Evolutionary conservation across 2,113 vertebrate species (phyloP).

Genomic region (Cyphomyrus discorhynchus): DNA sequence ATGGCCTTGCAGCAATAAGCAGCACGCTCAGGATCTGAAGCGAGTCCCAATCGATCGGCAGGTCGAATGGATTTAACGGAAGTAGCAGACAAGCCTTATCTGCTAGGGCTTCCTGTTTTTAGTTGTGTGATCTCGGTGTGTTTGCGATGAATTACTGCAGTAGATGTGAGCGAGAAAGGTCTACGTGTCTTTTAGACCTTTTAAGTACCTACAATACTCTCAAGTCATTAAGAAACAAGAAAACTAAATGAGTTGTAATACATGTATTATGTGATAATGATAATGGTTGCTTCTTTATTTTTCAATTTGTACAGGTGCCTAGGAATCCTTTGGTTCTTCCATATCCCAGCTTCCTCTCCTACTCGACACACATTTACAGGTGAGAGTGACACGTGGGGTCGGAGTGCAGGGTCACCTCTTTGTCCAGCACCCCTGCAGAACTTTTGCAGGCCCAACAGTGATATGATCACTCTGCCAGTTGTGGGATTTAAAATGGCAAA

Average conservation of each 20-base stretch:
- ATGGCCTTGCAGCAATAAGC: constrained; percentile 31
- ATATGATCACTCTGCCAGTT: background rate
- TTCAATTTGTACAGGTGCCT: background rate
- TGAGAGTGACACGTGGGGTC: background rate
- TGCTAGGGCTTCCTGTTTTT: background rate
- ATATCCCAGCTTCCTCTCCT: background rate
- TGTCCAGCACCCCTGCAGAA: background rate
- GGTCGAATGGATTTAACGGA: constrained; percentile 38
- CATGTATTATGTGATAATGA: background rate
- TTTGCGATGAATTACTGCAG: background rate
- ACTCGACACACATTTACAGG: background rate
- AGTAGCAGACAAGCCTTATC: constrained; percentile 9
- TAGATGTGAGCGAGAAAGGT: background rate
- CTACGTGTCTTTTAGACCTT: constrained; percentile 9
- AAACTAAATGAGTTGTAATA: background rate
- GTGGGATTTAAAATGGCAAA: background rate
- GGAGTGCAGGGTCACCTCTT: background rate
- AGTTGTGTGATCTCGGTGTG: background rate
- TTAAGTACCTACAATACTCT: background rate
- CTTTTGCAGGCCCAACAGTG: background rate
- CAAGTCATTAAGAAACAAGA: background rate
- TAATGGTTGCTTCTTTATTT: background rate
- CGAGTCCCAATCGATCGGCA: constrained; percentile 38
- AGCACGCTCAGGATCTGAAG: constrained; percentile 40
- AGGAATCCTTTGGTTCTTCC: background rate